Evolutionary conservation across 2,113 vertebrate genomes (phyloP).

Genomic region (Phalacrocorax brasilianus): DNA sequence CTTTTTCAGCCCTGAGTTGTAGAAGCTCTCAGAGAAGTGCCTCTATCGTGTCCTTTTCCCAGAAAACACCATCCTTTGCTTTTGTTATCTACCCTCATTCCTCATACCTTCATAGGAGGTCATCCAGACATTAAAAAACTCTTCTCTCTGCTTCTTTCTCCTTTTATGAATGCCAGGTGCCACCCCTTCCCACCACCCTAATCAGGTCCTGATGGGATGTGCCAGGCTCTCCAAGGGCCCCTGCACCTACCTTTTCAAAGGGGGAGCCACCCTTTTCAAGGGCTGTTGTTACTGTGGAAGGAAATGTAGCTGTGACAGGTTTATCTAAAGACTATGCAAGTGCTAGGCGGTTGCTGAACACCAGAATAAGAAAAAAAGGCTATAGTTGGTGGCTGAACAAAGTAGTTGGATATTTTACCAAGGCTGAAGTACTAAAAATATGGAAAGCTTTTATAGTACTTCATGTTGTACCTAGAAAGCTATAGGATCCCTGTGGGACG

Average conservation of each 20-base stretch:
- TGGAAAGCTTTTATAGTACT: background rate
- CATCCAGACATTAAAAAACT: background rate
- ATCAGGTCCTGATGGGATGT: background rate
- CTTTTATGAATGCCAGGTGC: background rate
- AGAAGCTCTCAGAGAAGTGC: background rate
- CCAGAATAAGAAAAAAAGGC: background rate
- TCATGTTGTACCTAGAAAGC: background rate
- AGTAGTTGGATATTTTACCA: background rate
- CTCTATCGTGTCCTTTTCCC: background rate
- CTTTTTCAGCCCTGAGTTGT: background rate
- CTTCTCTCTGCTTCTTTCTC: background rate
- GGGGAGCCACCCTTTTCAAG: background rate
- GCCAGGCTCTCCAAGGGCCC: background rate
- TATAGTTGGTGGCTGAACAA: background rate
- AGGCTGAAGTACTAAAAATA: background rate
- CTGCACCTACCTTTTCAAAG: background rate
- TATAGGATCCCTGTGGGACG: background rate
- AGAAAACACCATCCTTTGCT: background rate
- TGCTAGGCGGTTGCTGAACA: background rate
- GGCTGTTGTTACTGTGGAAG: background rate
- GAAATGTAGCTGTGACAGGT: background rate
- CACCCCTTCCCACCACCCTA: background rate
- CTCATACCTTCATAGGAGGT: background rate
- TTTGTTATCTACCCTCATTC: background rate
- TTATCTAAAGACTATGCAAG: background rate